Conservation (phyloP, 2,797 vertebrate genomes). For the Gambelia wislizenii region DNA sequence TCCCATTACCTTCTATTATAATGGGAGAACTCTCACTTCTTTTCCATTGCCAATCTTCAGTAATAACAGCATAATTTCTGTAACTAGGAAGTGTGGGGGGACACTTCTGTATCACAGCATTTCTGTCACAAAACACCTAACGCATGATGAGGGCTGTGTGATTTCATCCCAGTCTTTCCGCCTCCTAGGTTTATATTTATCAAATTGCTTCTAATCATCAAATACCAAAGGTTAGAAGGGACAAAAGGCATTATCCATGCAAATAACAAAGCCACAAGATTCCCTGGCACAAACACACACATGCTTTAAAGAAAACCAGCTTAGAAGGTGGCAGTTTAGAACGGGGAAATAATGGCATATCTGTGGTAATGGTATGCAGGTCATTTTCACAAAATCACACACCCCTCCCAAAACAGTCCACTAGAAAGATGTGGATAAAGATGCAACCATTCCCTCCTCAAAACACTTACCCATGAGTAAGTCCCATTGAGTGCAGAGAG, state of each 20-base stretch:
- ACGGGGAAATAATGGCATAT: not conserved
- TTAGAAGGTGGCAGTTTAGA: not conserved
- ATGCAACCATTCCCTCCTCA: not conserved
- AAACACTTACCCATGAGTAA: too few species aligned
- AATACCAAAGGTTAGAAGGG: slow-evolving; percentile 5
- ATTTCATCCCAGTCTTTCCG: not conserved
- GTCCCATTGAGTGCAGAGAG: too few species aligned
- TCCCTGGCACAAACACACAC: not conserved
- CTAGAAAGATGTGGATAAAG: not conserved
- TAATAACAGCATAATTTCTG: slow-evolving; percentile 6
- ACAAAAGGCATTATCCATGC: not conserved
- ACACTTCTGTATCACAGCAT: not conserved
- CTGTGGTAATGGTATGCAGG: not conserved
- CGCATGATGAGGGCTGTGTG: not conserved
- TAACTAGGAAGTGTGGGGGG: not conserved
- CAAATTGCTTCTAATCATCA: slow-evolving; percentile 9
- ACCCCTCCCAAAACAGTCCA: not conserved
- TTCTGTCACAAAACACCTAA: not conserved
- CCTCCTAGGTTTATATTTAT: not conserved
- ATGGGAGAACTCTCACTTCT: not conserved
- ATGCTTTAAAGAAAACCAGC: not conserved
- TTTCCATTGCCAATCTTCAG: not conserved
- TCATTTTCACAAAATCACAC: not conserved
- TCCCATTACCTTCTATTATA: not conserved
- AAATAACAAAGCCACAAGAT: not conserved